Evolutionary conservation across 2,888 invertebrate genomes (phyloP).

Genomic region (Campoplex nolae): DNA sequence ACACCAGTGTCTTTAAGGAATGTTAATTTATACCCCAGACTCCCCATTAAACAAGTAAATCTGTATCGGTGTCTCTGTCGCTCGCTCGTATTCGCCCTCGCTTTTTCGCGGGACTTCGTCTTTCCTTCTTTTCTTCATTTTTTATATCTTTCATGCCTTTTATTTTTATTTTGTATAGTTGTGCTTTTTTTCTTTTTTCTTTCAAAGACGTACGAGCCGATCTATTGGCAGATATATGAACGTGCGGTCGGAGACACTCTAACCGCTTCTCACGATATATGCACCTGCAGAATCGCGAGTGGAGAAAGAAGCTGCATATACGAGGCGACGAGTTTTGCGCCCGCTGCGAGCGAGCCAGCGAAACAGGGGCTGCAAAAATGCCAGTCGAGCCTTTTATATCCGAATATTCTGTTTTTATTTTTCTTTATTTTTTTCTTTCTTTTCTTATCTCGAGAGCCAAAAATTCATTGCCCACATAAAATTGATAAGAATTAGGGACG

Average conservation of each 20-base stretch:
- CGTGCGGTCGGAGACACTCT: slow-evolving; percentile 25
- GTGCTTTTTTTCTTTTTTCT: slow-evolving; percentile 24
- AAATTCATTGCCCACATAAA: background rate
- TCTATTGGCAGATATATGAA: slow-evolving; percentile 24
- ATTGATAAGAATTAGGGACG: background rate
- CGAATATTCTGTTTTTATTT: background rate
- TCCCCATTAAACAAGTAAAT: slow-evolving; percentile 58
- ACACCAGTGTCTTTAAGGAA: slow-evolving; percentile 54
- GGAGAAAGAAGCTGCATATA: slow-evolving; percentile 33
- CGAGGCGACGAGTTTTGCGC: slow-evolving; percentile 41
- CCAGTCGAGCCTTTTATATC: background rate
- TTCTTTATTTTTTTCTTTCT: background rate
- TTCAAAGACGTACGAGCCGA: slow-evolving; percentile 19
- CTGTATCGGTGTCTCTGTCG: slow-evolving; percentile 12
- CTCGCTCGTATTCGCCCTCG: slow-evolving; percentile 12
- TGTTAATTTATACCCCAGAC: slow-evolving; percentile 68
- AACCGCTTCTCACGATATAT: slow-evolving; percentile 1
- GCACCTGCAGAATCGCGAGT: slow-evolving; percentile 28
- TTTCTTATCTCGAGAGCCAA: background rate
- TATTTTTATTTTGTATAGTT: slow-evolving; percentile 21
- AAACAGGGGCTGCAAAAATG: slow-evolving; percentile 35
- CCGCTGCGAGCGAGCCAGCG: slow-evolving; percentile 24
- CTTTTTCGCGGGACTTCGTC: slow-evolving; percentile 18
- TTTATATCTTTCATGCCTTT: background rate
- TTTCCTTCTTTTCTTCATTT: slow-evolving; percentile 48